Conservation (phyloP, 2,797 vertebrate species). For the Pristis pectinata region DNA sequence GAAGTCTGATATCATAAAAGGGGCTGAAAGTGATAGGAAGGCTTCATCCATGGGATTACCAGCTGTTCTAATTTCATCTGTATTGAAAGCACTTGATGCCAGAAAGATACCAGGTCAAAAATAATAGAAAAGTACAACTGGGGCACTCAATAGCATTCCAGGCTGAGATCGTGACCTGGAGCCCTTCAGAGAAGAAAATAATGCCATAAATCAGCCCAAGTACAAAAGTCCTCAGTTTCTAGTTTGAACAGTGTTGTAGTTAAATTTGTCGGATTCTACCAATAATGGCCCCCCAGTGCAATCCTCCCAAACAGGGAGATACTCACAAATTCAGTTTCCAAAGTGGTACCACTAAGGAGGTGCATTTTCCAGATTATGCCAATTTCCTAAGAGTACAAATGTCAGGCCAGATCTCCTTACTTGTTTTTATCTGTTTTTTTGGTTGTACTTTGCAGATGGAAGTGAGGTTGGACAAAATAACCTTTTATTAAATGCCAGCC, state of each 20-base stretch:
- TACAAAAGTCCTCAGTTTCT: not conserved
- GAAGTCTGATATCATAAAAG: not conserved
- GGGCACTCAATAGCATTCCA: no score
- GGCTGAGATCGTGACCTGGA: not conserved
- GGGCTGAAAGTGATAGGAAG: not conserved
- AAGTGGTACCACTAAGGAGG: not conserved
- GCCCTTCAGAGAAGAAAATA: not conserved
- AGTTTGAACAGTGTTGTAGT: not conserved
- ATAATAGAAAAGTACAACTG: not conserved
- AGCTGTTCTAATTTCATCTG: not conserved
- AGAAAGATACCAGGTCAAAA: not conserved
- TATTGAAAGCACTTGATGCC: not conserved
- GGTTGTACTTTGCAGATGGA: not conserved
- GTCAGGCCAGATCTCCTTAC: not conserved
- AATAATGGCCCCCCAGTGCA: not conserved
- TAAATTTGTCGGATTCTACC: not conserved
- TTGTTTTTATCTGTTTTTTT: not conserved
- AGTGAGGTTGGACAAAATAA: not conserved
- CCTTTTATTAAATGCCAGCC: not conserved
- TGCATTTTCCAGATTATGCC: constrained; percentile 59
- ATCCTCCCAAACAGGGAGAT: not conserved
- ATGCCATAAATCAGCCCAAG: not conserved
- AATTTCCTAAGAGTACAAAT: constrained; percentile 63
- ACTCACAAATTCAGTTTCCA: no score
- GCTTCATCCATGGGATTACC: not conserved